Percentiles rank a stretch among this genome's conserved stretches.
phyloP scores from a whole-genome alignment of 2,888 invertebrate species.

The Branchinecta sandiegonensis region DNA sequence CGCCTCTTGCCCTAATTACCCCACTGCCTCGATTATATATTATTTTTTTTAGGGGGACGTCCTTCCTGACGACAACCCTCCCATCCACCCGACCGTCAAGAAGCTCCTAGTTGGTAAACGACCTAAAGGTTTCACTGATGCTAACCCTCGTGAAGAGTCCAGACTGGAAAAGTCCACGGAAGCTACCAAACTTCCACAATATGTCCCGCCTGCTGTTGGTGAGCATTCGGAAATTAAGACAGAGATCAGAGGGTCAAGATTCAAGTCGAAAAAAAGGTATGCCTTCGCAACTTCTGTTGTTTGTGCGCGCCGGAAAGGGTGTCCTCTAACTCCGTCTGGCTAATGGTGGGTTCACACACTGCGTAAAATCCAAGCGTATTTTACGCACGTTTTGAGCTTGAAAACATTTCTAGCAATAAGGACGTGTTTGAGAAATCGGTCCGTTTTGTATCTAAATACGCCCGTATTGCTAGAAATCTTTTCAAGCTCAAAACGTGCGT shows the following conservation, averaged over 20 bases:
- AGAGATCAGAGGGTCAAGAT: constrained; percentile 32
- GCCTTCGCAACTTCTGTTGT: not conserved
- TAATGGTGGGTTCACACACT: too few species aligned
- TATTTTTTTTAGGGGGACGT: not conserved
- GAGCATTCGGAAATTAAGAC: constrained; percentile 26
- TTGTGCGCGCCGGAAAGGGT: not conserved
- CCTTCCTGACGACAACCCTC: constrained; percentile 32
- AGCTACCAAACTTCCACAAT: constrained; percentile 34
- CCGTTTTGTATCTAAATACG: too few species aligned
- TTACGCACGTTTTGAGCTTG: too few species aligned
- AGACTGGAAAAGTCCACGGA: not conserved
- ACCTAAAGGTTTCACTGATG: not conserved
- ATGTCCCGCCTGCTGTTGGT: constrained; percentile 36
- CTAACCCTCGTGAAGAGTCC: not conserved
- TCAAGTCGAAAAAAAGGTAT: constrained; percentile 31
- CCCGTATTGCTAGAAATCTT: too few species aligned
- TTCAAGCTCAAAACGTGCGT: too few species aligned
- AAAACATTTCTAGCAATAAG: too few species aligned
- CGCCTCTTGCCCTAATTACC: too few species aligned
- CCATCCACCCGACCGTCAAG: constrained; percentile 60
- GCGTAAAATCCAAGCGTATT: too few species aligned
- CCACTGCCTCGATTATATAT: not conserved
- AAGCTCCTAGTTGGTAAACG: constrained; percentile 41
- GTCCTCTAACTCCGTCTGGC: too few species aligned
- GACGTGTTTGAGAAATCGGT: too few species aligned